phyloP scores from a whole-genome alignment of 2,888 invertebrate genomes.

The Ophioninae sp. region DNA sequence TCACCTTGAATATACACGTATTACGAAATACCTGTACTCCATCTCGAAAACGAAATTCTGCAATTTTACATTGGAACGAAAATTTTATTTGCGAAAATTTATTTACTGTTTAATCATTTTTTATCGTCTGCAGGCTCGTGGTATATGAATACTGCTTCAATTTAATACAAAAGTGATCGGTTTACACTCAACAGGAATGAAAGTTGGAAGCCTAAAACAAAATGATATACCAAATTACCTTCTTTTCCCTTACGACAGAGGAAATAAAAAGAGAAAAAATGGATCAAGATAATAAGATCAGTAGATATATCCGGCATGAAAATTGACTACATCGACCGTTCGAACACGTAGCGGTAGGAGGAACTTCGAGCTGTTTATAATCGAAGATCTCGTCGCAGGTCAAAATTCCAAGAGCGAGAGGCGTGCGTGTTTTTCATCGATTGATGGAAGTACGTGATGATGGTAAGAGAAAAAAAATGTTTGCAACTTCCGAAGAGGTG shows the following conservation, averaged over 20 bases:
- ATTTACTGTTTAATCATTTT: too few species aligned
- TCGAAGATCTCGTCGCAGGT: constrained; percentile 35
- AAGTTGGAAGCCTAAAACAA: too few species aligned
- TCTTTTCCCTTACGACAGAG: neutral
- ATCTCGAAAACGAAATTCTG: too few species aligned
- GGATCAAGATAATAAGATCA: constrained; percentile 10
- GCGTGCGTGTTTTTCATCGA: constrained; percentile 37
- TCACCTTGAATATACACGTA: too few species aligned
- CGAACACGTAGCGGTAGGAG: constrained; percentile 12
- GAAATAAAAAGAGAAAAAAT: neutral
- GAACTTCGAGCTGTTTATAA: constrained; percentile 37
- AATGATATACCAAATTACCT: too few species aligned
- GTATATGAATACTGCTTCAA: too few species aligned
- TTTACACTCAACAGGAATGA: too few species aligned
- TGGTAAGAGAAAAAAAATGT: constrained; percentile 15
- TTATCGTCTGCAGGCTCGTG: too few species aligned
- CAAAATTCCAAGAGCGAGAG: constrained; percentile 46
- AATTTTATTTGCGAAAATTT: too few species aligned
- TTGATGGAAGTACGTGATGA: constrained; percentile 12
- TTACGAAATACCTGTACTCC: too few species aligned
- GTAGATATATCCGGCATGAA: constrained; percentile 33
- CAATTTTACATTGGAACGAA: too few species aligned
- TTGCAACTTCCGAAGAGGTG: constrained; percentile 25
- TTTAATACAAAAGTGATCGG: too few species aligned
- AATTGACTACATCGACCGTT: constrained; percentile 36